A percentile compares a stretch with the other conserved stretches of the same genome.
Conservation (phyloP, 2,888 invertebrate genomes). For the Glyphotaelius pellucidus region DNA sequence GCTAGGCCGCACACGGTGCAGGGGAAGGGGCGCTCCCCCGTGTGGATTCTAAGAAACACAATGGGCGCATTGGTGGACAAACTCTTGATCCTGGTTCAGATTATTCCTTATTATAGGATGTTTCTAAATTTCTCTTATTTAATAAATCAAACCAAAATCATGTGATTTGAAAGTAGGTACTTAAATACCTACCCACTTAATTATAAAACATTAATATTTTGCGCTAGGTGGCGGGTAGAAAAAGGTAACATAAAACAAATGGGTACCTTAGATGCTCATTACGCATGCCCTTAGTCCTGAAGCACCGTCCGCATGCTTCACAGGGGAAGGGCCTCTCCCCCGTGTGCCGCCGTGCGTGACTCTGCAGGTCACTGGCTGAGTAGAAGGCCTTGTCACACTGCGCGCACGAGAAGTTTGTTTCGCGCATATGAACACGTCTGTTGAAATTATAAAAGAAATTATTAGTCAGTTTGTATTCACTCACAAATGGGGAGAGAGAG, state of each 20-base stretch:
- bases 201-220: neutral
- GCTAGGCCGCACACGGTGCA: conserved; percentile 73
- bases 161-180: no score
- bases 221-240: neutral
- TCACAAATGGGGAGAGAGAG: neutral
- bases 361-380: conserved; percentile 62
- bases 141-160: no score
- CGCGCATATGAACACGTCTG: conserved; percentile 56
- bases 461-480: neutral
- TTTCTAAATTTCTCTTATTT: no score
- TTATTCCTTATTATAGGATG: no score
- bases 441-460: neutral
- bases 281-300: conserved; percentile 71
- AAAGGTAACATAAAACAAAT: neutral
- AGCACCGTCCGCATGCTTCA: conserved; percentile 69
- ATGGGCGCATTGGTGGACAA: no score
- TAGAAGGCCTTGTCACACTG: conserved; percentile 64
- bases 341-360: conserved; percentile 62
- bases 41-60: conserved; percentile 69
- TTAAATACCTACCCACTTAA: no score
- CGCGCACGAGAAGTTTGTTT: conserved; percentile 59
- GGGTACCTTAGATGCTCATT: conserved; percentile 69
- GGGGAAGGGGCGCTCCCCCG: conserved; percentile 71
- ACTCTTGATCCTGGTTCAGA: no score
- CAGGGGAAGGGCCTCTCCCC: conserved; percentile 60